phyloP scores from a whole-genome alignment of 2,797 vertebrate genomes.

The Hypotaenidia philippensis region DNA sequence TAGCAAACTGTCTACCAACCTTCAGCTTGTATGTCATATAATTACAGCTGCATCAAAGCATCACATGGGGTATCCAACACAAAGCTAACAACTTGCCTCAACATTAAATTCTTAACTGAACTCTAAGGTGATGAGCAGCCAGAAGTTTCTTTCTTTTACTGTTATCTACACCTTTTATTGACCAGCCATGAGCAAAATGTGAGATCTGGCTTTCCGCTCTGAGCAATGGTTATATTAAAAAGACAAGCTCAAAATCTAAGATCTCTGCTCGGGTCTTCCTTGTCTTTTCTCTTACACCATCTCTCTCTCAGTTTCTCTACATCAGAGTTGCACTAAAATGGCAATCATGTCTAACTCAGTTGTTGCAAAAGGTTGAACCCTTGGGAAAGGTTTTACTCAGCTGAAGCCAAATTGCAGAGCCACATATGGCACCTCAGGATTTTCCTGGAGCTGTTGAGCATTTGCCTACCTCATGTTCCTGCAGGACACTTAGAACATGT shows the following conservation, averaged over 20 bases:
- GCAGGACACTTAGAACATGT: rapidly evolving
- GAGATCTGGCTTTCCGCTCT: neutral
- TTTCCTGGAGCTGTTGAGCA: neutral
- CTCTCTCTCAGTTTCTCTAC: neutral
- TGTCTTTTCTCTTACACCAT: neutral
- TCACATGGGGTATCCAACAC: neutral
- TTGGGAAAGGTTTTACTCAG: neutral
- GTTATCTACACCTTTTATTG: neutral
- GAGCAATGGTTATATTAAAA: neutral
- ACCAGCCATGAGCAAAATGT: neutral
- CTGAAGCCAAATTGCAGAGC: neutral
- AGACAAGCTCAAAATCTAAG: rapidly evolving
- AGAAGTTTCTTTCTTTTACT: neutral
- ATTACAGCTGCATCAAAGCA: neutral
- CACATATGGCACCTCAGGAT: neutral
- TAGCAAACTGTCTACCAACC: neutral
- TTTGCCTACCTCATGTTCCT: neutral
- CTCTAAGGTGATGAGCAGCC: neutral
- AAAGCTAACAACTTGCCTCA: neutral
- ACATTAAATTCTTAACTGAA: neutral
- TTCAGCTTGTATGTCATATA: neutral
- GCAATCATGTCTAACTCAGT: neutral
- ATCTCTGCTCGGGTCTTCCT: neutral
- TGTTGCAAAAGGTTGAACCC: neutral
- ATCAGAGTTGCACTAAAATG: neutral